Evolutionary conservation across 1,140 invertebrate genomes (phyloP), one percentile per base, ranked within the genome.

Genomic region (Hylaeus volcanicus): DNA sequence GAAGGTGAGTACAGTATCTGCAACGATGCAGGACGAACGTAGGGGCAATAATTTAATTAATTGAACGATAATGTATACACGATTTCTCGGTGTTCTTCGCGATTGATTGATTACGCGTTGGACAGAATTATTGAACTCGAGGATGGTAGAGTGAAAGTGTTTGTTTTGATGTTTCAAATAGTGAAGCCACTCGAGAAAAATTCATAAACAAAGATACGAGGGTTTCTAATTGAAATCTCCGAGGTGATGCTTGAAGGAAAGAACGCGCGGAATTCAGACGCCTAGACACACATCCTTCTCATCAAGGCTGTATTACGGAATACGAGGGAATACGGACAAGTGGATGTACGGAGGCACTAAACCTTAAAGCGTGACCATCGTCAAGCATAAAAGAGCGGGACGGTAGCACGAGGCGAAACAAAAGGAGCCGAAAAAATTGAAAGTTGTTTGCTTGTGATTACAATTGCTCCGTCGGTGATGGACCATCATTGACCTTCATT

Each of bases 291-390:
- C 37, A 81, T 81, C 74, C 66, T 85, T 73, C 70, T 75, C 71
- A 71, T 79, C 84, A 86, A 77, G 84, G 79, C 70, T 84, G 64
- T 72, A 70, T 82, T 84, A 88, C 69, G 79, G 84, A 81, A 83
- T 74, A 41, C 39, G 8, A 61, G 14, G 45, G 73, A 68, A 53
- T n/a, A 64, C 48, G 41, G 41, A 70, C 72, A 60, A 53, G 37
- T 74, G 64, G 39, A n/a, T 74, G 51, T 12, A 39, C 45, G 48
- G 53, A 55, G 66, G 15, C 64, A 63, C 43, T 76, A 70, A 81
- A 77, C 63, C n/a, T 77, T 12, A 64, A 51, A 70, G 66, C 9
- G 11, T 48, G n/a, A 60, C 26, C 14, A 60, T 43, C 26, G 51
- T 12, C 58, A 12, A 11, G 15, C 9, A 41, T 41, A 55, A 43